Conservation (phyloP, 64 coral and sea anemone genomes). For the Platygyra sinensis region DNA sequence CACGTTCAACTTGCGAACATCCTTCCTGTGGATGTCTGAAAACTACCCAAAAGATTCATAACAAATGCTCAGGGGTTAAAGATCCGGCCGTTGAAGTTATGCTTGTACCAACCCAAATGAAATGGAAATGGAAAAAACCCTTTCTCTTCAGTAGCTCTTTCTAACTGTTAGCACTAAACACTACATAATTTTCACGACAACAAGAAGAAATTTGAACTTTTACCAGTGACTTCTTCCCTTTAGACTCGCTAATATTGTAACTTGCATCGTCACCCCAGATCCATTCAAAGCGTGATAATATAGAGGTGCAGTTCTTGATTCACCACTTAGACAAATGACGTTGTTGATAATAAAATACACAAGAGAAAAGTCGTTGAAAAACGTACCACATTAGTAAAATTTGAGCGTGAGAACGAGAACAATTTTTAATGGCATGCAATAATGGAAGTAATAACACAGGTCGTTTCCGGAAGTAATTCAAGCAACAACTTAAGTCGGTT, state of each 20-base stretch:
- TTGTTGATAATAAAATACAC: not conserved
- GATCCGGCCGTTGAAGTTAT: not conserved
- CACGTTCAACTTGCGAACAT: not conserved
- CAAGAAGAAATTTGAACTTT: no score
- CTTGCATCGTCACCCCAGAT: not conserved
- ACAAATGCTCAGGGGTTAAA: not conserved
- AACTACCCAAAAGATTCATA: not conserved
- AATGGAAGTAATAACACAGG: slow-evolving; percentile 12
- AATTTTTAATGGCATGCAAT: slow-evolving; percentile 9
- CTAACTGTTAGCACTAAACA: no score
- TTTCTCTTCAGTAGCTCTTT: no score
- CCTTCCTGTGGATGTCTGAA: not conserved
- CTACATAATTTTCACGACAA: no score
- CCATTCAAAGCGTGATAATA: not conserved
- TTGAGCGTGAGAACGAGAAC: slow-evolving; percentile 21
- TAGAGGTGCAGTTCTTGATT: not conserved
- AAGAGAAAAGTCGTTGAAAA: not conserved
- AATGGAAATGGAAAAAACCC: no score
- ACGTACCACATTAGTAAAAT: not conserved
- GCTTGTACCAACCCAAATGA: not conserved
- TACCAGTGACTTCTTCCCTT: no score
- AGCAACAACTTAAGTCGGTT: not conserved
- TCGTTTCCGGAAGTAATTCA: slow-evolving; percentile 45
- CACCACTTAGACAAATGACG: not conserved
- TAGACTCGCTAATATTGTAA: not conserved